Conservation (phyloP, 2,888 invertebrate genomes). For the Congeria kusceri region DNA sequence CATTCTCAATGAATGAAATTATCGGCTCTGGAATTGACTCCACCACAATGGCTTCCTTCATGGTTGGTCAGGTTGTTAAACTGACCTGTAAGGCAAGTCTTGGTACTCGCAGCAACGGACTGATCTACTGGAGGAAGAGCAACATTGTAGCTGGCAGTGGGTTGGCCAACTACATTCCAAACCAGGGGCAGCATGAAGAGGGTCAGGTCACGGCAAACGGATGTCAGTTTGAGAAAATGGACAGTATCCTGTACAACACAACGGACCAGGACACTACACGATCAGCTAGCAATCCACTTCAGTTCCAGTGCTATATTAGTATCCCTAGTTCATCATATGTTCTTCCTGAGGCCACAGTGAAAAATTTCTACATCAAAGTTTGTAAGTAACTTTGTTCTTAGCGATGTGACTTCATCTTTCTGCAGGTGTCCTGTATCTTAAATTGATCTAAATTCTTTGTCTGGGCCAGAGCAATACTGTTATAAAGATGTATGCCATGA, state of each 20-base stretch:
- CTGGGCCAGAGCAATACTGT: no score
- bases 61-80: neutral
- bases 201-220: neutral
- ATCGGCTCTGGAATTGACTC: no score
- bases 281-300: neutral
- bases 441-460: no score
- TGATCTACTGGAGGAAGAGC: neutral
- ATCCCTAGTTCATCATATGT: neutral
- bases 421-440: no score
- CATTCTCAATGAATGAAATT: no score
- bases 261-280: conserved; percentile 1
- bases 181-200: neutral
- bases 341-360: neutral
- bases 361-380: conserved; percentile 1
- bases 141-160: conserved; percentile 6
- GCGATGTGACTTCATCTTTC: neutral
- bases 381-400: conserved; percentile 5
- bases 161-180: neutral
- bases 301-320: conserved; percentile 20
- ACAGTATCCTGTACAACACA: conserved; percentile 13
- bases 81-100: neutral
- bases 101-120: neutral
- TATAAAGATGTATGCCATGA: no score
- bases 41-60: neutral
- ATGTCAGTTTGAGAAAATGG: neutral